Conservation (phyloP, 2,888 invertebrate genomes). For the Aproaerema taeniolella region DNA sequence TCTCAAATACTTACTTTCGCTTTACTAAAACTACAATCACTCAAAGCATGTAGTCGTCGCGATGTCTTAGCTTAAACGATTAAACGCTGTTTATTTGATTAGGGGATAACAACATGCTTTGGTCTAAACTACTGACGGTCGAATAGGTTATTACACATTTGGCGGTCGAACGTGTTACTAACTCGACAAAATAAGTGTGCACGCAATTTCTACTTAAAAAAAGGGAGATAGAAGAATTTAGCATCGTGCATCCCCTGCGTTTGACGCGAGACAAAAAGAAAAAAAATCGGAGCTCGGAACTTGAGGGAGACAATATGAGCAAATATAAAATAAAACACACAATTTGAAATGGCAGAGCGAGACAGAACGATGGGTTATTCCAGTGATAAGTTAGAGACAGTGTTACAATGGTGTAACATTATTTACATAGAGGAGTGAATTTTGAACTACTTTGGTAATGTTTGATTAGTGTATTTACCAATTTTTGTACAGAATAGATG, state of each 20-base stretch:
- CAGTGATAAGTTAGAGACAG: constrained; percentile 54
- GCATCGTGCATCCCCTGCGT: constrained; percentile 77
- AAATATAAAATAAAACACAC: constrained; percentile 52
- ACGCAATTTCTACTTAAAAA: constrained; percentile 21
- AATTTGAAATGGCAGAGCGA: constrained; percentile 45
- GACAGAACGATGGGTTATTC: constrained; percentile 64
- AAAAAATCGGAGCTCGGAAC: constrained; percentile 64
- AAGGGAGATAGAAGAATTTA: constrained; percentile 64
- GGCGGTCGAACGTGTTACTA: constrained; percentile 13
- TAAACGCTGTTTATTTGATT: constrained; percentile 27
- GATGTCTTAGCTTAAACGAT: constrained; percentile 39
- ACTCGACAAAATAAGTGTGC: constrained; percentile 29
- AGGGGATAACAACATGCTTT: constrained; percentile 65
- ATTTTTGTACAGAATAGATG: too few relatives aligned
- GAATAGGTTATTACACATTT: constrained; percentile 22
- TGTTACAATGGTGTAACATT: constrained; percentile 56
- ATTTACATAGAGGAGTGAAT: constrained; percentile 41
- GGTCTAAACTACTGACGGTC: constrained; percentile 30
- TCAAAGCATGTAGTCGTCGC: constrained; percentile 60
- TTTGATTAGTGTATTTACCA: constrained; percentile 11
- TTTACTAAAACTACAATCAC: constrained; percentile 56
- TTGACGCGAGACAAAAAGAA: constrained; percentile 62
- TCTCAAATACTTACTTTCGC: constrained; percentile 43
- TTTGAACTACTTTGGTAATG: constrained; percentile 39
- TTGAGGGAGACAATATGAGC: constrained; percentile 72